Evolutionary conservation across 1,140 invertebrate species (phyloP).

Genomic region (Maniola jurtina): DNA sequence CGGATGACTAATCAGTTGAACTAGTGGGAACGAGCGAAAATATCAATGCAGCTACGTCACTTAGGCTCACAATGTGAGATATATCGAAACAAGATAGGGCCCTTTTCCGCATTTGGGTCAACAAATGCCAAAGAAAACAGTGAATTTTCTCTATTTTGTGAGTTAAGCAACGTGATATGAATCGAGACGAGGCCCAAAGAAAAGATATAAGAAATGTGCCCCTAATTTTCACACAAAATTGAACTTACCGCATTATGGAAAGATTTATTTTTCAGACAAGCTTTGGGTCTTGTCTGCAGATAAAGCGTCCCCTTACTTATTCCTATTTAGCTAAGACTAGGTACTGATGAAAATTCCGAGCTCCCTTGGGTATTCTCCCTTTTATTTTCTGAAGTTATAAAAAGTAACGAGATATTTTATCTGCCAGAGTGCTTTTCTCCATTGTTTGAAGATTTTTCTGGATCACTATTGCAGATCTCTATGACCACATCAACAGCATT

Average conservation of each 20-base stretch:
- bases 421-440: slow-evolving; percentile 45
- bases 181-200: slow-evolving; percentile 41
- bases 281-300: slow-evolving; percentile 39
- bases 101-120: slow-evolving; percentile 35
- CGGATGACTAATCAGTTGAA: too few species aligned
- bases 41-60: slow-evolving; percentile 14
- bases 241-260: slow-evolving; percentile 54
- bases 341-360: slow-evolving; percentile 51
- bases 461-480: not conserved
- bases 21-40: too few species aligned
- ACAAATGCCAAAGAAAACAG: slow-evolving; percentile 34
- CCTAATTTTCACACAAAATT: slow-evolving; percentile 67
- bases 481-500: not conserved
- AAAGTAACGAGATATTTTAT: slow-evolving; percentile 66
- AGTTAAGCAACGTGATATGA: slow-evolving; percentile 52
- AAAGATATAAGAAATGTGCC: slow-evolving; percentile 49
- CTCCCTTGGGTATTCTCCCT: slow-evolving; percentile 42
- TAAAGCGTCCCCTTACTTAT: slow-evolving; percentile 13
- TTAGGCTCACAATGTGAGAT: slow-evolving; percentile 27
- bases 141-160: slow-evolving; percentile 34
- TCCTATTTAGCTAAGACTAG: slow-evolving; percentile 28
- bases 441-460: slow-evolving; percentile 49
- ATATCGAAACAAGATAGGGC: slow-evolving; percentile 33
- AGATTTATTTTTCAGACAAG: slow-evolving; percentile 65
- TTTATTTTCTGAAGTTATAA: slow-evolving; percentile 59